Base-by-base conservation (phyloP, 2,888 invertebrate genomes). In the Nasonovia ribisnigri region DNA sequence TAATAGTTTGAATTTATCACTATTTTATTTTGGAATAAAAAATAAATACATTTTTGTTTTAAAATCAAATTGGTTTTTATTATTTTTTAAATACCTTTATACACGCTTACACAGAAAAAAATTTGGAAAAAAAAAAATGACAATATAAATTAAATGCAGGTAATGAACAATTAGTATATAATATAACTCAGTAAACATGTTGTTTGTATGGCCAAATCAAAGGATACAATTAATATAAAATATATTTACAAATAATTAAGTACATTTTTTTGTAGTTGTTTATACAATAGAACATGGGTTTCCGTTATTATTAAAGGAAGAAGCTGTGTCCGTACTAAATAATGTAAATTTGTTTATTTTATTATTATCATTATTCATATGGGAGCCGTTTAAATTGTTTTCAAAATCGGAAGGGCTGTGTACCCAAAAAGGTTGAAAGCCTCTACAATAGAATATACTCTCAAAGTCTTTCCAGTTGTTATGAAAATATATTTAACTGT, bases 241-340 rank as follows among this genome's bases (percentile, higher is more conserved):
- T 67, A 67, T 84, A 54, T 92, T 60, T 86, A 91, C n/a, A 92
- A 57, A 57, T 86, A n/a, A 91, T 86, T 92, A 87, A 92, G 87
- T 92, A 92, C 92, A 87, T 36, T 48, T 87, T 87, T 60, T 46
- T 67, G 16, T 67, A 6, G 6, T 67, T 67, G 67, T 67, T 67
- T 67, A 67, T 67, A 67, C n/a, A 67, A 20, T 67, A 51, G 16
- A 13, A 13, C 16, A 51, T 13, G 11, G 51, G 51, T 51, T 51
- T 51, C 51, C 16, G 13, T 16, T 51, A 16, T 51, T 16, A 51
- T 51, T 51, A 51, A 3, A 13, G 51, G 51, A 51, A 3, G 51
- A 0, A 0, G 3, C 16, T 11, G 16, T 51, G 51, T 51, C 16
- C 16, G 16, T 13, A 51, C 16, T 51, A 51, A 51, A 51, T 51